A percentile compares a stretch with the other conserved stretches of the same genome.
phyloP scores from a whole-genome alignment of 1,140 invertebrate genomes.

The Monomorium pharaonis region DNA sequence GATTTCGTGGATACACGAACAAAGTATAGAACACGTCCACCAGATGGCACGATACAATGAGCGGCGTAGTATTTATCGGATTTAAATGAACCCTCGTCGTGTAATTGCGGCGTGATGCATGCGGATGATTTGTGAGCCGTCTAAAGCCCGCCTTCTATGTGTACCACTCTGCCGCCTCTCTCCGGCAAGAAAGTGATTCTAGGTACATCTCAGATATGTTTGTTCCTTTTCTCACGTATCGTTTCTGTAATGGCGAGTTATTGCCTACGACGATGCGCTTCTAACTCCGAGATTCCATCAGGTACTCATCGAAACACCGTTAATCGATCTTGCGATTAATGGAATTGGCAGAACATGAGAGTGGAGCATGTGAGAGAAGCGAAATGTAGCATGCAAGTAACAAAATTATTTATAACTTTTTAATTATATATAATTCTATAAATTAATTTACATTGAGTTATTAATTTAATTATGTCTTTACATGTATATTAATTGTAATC shows the following conservation, averaged over 20 bases:
- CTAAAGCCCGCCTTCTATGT: slow-evolving; percentile 74
- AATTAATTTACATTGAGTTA: neutral
- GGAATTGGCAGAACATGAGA: slow-evolving; percentile 1
- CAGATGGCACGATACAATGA: slow-evolving; percentile 81
- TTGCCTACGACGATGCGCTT: slow-evolving; percentile 64
- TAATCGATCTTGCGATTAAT: slow-evolving; percentile 67
- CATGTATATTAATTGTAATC: neutral
- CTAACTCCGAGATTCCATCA: slow-evolving; percentile 56
- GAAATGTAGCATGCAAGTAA: neutral
- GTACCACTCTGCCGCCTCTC: slow-evolving; percentile 39
- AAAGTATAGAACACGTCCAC: slow-evolving; percentile 61
- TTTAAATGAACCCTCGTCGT: slow-evolving; percentile 85
- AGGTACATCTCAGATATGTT: slow-evolving; percentile 39
- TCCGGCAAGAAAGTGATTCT: slow-evolving; percentile 64
- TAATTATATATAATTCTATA: neutral
- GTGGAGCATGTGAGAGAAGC: neutral
- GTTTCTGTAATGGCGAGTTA: slow-evolving; percentile 75
- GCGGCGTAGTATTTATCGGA: slow-evolving; percentile 83
- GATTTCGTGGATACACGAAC: slow-evolving; percentile 41
- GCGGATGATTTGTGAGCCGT: slow-evolving; percentile 83
- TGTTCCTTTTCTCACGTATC: slow-evolving; percentile 61
- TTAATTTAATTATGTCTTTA: neutral
- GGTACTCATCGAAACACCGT: slow-evolving; percentile 54
- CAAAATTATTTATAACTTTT: neutral
- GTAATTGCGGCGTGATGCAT: slow-evolving; percentile 85